Conservation (phyloP, 2,797 vertebrate genomes). For the Tenualosa thibaudeaui region DNA sequence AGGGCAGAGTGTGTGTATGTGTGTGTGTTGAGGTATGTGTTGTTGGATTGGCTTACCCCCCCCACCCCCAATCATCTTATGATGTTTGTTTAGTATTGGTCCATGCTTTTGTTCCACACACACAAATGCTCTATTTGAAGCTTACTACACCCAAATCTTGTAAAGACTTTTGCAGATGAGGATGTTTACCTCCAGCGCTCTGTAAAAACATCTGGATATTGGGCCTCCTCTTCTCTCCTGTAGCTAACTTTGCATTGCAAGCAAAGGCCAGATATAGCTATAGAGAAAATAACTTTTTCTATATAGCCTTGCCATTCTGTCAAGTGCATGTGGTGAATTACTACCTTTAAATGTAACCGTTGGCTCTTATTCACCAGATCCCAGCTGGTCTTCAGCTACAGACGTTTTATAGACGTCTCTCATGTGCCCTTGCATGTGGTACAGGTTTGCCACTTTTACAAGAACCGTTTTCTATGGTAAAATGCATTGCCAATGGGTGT, state of each 20-base stretch:
- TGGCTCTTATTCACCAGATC: neutral
- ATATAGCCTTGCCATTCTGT: neutral
- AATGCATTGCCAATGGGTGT: conserved; percentile 1
- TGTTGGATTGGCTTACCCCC: neutral
- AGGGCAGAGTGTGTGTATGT: conserved; percentile 17
- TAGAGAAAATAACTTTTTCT: neutral
- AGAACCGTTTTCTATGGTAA: neutral
- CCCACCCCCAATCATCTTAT: neutral
- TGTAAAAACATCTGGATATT: neutral
- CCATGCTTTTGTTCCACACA: neutral
- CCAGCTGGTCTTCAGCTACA: neutral
- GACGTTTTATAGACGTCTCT: neutral
- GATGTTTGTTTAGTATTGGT: neutral
- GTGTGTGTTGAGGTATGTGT: conserved; percentile 28
- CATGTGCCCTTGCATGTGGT: neutral
- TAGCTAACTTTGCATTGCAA: neutral
- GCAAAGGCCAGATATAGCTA: neutral
- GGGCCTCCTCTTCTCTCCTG: neutral
- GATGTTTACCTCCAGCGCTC: neutral
- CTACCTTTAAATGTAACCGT: neutral
- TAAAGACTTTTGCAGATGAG: neutral
- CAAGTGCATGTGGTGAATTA: neutral
- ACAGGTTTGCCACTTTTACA: conserved; percentile 21
- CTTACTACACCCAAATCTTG: neutral
- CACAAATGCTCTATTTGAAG: neutral